Conservation (phyloP, 2,888 invertebrate genomes). For the Serripes groenlandicus region DNA sequence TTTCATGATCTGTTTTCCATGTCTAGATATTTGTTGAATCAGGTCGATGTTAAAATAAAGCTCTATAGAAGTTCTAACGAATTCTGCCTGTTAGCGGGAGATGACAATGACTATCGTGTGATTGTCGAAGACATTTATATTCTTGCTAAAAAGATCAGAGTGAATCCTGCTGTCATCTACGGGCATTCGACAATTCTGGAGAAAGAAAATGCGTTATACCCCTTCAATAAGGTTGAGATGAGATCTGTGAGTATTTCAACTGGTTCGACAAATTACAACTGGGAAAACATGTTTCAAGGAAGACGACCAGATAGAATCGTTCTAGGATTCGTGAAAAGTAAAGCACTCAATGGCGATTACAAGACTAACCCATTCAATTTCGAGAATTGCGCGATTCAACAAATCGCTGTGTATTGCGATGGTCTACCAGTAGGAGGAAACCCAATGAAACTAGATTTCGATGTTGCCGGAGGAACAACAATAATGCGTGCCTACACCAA, state of each 20-base stretch:
- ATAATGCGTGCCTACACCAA: slow-evolving; percentile 35
- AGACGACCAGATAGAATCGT: slow-evolving; percentile 38
- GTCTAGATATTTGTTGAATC: slow-evolving; percentile 36
- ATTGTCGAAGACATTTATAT: slow-evolving; percentile 35
- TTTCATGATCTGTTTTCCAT: slow-evolving; percentile 56
- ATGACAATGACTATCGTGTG: slow-evolving; percentile 19
- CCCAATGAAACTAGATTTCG: slow-evolving; percentile 48
- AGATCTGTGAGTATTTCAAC: slow-evolving; percentile 37
- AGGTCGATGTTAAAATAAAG: slow-evolving; percentile 14
- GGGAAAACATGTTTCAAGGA: slow-evolving; percentile 58
- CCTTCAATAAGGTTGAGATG: slow-evolving; percentile 27
- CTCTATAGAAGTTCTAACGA: slow-evolving; percentile 3
- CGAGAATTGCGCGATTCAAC: slow-evolving; percentile 45
- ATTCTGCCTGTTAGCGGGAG: slow-evolving; percentile 11
- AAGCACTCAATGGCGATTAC: slow-evolving; percentile 45
- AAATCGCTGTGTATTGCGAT: slow-evolving; percentile 52
- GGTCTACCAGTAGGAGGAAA: slow-evolving; percentile 54
- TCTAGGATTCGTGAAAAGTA: slow-evolving; percentile 50
- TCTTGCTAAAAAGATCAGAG: slow-evolving; percentile 15
- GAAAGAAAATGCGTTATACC: slow-evolving; percentile 25
- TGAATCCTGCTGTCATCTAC: slow-evolving; percentile 27
- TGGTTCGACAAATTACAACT: slow-evolving; percentile 42
- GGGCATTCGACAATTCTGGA: slow-evolving; percentile 35
- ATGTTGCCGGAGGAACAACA: not conserved
- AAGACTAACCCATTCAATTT: slow-evolving; percentile 62